Evolutionary conservation across 2,888 invertebrate species (phyloP), one percentile per base, ranked within the genome.

Genomic region (Pheosia gnoma): DNA sequence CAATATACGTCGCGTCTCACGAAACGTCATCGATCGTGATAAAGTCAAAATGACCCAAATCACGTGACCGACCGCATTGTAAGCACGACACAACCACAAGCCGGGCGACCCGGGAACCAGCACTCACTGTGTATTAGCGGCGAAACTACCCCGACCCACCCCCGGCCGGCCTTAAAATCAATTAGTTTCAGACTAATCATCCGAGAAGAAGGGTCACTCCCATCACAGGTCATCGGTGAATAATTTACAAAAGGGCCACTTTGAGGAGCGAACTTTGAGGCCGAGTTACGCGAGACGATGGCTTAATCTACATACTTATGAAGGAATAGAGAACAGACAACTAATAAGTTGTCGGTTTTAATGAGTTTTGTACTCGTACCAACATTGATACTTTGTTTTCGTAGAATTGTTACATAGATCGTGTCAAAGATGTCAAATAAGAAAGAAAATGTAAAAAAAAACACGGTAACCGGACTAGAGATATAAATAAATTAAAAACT

Each of bases 121-220:
- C 74, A 68, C 71, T 74, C 73, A 70, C 67, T 59, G 62, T 55
- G 61, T 74, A 67, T 72, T 70, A 74, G 66, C 49, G 55, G 47
- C 11, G 41, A 56, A 56, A 41, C 56, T 56, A 13, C 55, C 45
- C 38, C 61, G 25, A 36, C 58, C 62, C 60, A 55, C 61, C 59
- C 70, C 65, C 71, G 66, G 66, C 76, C 79, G 76, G 67, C 76
- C 79, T 75, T 81, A 75, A 81, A 86, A 88, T 86, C 85, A 87
- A 87, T 88, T 86, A 87, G 83, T 81, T 82, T 82, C 77, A 75
- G 79, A 83, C 83, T 86, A 87, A 88, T 87, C 83, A 83, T 78
- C 79, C 78, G 79, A 74, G 68, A 79, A 79, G 76, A 77, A 78
- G 84, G 85, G 83, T 82, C 81, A 81, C 80, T 77, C 65, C 72